Base-by-base conservation (phyloP, 1,140 invertebrate genomes). In the Bombus ignitus region DNA sequence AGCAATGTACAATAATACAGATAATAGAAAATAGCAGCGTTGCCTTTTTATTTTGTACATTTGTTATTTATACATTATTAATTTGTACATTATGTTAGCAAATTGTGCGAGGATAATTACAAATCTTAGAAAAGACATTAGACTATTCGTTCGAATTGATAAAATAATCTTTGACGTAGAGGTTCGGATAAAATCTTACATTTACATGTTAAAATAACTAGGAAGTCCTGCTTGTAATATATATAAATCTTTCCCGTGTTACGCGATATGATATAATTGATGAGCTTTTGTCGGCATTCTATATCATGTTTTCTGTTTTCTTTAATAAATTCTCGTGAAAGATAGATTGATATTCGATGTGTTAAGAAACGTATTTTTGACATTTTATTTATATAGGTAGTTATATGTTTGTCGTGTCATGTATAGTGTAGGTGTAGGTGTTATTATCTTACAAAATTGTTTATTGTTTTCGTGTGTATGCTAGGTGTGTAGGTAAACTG, bases 31-130 rank as follows among this genome's bases (percentile, higher is more conserved):
- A 59, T 82, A 78, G 65, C 53, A 82, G 44, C 32, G 42, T 39
- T 44, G 78, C 42, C 39, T 86, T 62, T 88, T 57, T 78, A 89
- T 88, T 83, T n/a, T 25, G n/a, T 85, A 88, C 53, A 77, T 28
- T 66, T 70, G 42, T 42, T 44, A 13, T 88, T 78, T 74, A 78
- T 47, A 86, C 80, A 28, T 8, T 35, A 10, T 62, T 53, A 53
- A 15, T 88, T 78, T 74, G 68, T 47, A 86, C 80, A 53, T 44
- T 28, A n/a, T 22, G 6, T 62, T 74, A 57, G 32, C 2, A 53
- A 88, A 77, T 88, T 32, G 18, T 73, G 53, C 37, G 5, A 39
- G 73, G 28, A 70, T 1, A 53, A 47, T 82, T 82, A 68, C 18
- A 75, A 81, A 65, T 59, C 13, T 79, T 89, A 81, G 42, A 66